Evolutionary conservation across 30 jellyfish, hydroid and myxozoan genomes (phyloP), one percentile per base, ranked within the genome.

Genomic region (Aurelia aurita complex sp. Pacific): DNA sequence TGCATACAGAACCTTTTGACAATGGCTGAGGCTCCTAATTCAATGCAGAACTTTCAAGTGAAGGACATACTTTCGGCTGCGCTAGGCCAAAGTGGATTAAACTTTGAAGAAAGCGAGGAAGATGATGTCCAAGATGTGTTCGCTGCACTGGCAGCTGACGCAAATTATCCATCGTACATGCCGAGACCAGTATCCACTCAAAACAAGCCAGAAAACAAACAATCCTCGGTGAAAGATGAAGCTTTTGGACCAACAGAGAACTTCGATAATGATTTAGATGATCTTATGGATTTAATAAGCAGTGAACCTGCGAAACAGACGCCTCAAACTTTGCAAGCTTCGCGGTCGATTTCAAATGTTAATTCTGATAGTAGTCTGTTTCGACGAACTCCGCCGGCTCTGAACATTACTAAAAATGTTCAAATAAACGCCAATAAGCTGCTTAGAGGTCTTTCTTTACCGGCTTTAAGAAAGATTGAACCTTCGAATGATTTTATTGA

Each of bases 31-130:
- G 77, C 84, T 50, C 78, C 40, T 59, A 86, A 86, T 77, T 63
- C 71, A 35, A 17, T 75, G 79, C 77, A 74, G 65, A 42, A 60
- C 76, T 13, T 54, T 12, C 90, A 80, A 69, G 57, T 60, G 42
- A 67, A 94, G 77, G 98, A 94, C 76, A 85, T 94, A 46, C 96
- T 94, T 51, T 94, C 98, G 29, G 98, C 98, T 64, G 98, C 98
- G 42, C 90, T 94, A 19, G 98, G 98, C 23, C 97, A 94, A 80
- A 94, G 98, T 84, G 98, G 98, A 32, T 81, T 94, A 52, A 79
- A 73, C 57, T 85, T 87, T 46, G 83, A 83, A 63, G 77, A 89
- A 73, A 69, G 86, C 40, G 97, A 81, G 50, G 97, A 94, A 43
- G 83, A 73, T 43, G 92, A 69, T 29, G 80, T 72, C 52, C 94